Base-by-base conservation (phyloP, 2,888 invertebrate species). In the Rotaria magnacalcarata region DNA sequence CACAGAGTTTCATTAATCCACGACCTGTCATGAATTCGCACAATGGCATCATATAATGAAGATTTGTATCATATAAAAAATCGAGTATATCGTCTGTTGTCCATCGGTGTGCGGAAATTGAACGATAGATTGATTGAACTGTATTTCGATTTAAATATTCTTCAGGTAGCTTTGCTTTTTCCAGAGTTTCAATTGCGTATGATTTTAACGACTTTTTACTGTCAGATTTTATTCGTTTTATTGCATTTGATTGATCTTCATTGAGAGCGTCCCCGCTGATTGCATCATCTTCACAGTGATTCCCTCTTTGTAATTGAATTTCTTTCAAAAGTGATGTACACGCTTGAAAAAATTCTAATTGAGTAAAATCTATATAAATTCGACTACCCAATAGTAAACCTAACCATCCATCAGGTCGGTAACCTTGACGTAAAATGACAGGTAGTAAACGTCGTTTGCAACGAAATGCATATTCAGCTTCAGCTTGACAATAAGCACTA, bases 401-500 rank as follows among this genome's bases (percentile, higher is more conserved):
- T 34, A 67, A 34, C 67, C 67, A 67, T 41, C 67, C 67, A 67
- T 67, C 67, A 67, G 67, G 34, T 16, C 67, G 67, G 34, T 67
- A 67, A 67, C 67, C 67, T 67, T 67, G 67, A 27, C 67, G 67
- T 34, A 34, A 34, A 67, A 67, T 67, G 14, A 67, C 14, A 34
- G 67, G 67, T 34, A 67, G 4, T 34, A 67, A 19, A 67, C 34
- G 27, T 67, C 34, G 34, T 41, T 67, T 67, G 34, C 34, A 41
- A 34, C 67, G 67, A 41, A 67, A 67, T 34, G 67, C 67, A 34
- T 67, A 67, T 67, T 67, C 67, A 67, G 67, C 67, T 67, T 67
- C 67, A 34, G 67, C 67, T 67, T 67, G 67, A 67, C 67, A 67
- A 41, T 67, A 67, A 67, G 34, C 67, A 86, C 89, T 90, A 87